Evolutionary conservation across 1,140 invertebrate species (phyloP).

Genomic region (Spodoptera frugiperda): DNA sequence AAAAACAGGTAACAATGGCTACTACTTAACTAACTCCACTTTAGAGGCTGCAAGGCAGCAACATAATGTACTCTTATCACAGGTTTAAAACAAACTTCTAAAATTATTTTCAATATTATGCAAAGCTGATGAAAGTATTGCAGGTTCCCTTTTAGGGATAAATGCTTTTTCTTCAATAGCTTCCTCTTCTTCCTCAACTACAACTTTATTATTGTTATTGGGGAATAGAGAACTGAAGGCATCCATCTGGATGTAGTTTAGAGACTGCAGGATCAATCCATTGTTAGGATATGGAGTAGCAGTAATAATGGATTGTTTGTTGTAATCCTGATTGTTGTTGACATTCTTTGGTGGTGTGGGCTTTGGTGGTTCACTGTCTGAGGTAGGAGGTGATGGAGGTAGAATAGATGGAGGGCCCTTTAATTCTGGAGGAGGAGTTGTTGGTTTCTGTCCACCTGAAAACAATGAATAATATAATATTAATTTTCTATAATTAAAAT

Average conservation of each 20-base stretch:
- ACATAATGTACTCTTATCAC: constrained; percentile 40
- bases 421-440: constrained; percentile 51
- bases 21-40: constrained; percentile 4
- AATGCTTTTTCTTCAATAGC: constrained; percentile 51
- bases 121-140: constrained; percentile 72
- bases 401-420: constrained; percentile 49
- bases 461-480: constrained; percentile 8
- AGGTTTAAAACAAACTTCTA: constrained; percentile 77
- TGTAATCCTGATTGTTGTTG: constrained; percentile 53
- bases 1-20: constrained; percentile 13
- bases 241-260: constrained; percentile 84
- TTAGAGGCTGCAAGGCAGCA: constrained; percentile 17
- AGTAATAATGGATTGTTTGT: constrained; percentile 43
- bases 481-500: neutral
- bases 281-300: constrained; percentile 76
- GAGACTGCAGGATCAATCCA: constrained; percentile 76
- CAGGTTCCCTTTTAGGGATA: constrained; percentile 65
- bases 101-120: constrained; percentile 79
- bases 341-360: constrained; percentile 57
- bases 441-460: constrained; percentile 69
- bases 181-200: constrained; percentile 52
- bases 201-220: constrained; percentile 51
- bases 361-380: constrained; percentile 50
- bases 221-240: constrained; percentile 76
- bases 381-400: constrained; percentile 36